Percentiles rank a stretch among this genome's conserved stretches.
phyloP scores from a whole-genome alignment of 1,140 invertebrate genomes.

The Bombus consobrinus region DNA sequence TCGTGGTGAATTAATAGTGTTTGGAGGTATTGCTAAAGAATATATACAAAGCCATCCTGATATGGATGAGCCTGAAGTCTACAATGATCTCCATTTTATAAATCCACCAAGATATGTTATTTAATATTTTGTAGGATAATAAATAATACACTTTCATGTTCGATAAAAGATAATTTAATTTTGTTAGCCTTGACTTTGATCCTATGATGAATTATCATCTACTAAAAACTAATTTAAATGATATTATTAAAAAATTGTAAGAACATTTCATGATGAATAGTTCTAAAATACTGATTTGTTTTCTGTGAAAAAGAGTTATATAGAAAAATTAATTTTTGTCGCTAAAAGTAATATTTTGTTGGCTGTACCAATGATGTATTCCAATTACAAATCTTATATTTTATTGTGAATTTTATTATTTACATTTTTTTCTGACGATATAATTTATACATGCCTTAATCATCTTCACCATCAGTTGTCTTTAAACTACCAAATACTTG shows the following conservation, averaged over 20 bases:
- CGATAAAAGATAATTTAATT: not conserved
- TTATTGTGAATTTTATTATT: slow-evolving; percentile 27
- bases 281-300: not conserved
- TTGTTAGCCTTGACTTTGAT: slow-evolving; percentile 3
- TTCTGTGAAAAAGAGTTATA: not conserved
- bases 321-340: not conserved
- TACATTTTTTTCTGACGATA: not conserved
- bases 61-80: slow-evolving; percentile 84
- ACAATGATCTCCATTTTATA: slow-evolving; percentile 91
- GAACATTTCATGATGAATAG: slow-evolving; percentile 11
- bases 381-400: slow-evolving; percentile 26
- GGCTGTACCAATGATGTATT: not conserved
- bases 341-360: not conserved
- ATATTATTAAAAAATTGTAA: not conserved
- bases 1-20: slow-evolving; percentile 95
- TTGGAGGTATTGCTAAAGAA: slow-evolving; percentile 95
- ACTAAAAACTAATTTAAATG: not conserved
- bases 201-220: not conserved
- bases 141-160: slow-evolving; percentile 22
- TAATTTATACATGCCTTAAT: slow-evolving; percentile 34
- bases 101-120: slow-evolving; percentile 89
- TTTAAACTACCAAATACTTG: slow-evolving; percentile 94
- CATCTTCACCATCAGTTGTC: slow-evolving; percentile 73
- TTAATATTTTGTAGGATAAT: slow-evolving; percentile 78
- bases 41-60: slow-evolving; percentile 79